Percentiles rank a stretch among this genome's conserved stretches.
Conservation (phyloP, 2,113 vertebrate species). For the Gavialis gangeticus region DNA sequence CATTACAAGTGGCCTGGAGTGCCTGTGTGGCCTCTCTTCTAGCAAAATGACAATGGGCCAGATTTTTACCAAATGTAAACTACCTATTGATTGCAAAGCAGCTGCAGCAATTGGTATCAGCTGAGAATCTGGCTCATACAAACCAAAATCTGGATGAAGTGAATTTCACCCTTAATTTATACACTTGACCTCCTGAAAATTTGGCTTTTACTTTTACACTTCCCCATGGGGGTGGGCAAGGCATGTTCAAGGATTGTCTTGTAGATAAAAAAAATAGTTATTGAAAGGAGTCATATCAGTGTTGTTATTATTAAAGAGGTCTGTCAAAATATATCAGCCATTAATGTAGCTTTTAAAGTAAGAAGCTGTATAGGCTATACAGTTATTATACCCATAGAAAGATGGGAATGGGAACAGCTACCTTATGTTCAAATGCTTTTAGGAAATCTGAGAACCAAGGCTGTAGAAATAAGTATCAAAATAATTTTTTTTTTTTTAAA, state of each 20-base stretch:
- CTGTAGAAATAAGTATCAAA: neutral
- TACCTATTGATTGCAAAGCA: neutral
- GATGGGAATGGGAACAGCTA: neutral
- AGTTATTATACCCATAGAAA: neutral
- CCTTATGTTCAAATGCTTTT: neutral
- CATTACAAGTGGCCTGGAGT: neutral
- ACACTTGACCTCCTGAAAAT: neutral
- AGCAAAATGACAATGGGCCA: neutral
- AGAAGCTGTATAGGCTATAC: neutral
- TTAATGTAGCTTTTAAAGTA: slow-evolving; percentile 20
- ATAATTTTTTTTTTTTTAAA: neutral
- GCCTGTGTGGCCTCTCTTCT: neutral
- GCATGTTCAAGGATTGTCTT: neutral
- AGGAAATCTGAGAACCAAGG: neutral
- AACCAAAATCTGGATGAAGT: neutral
- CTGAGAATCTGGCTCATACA: fast-evolving
- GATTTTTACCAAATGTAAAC: neutral
- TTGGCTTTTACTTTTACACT: neutral
- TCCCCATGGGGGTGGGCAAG: too few species aligned
- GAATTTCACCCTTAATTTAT: neutral
- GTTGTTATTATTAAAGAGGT: neutral
- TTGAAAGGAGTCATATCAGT: neutral
- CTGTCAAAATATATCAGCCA: slow-evolving; percentile 51
- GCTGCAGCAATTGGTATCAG: neutral
- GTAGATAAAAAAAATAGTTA: neutral